Evolutionary conservation across 1,140 invertebrate species (phyloP), one percentile per base, ranked within the genome.

Genomic region (Druon quercuslanigerum): DNA sequence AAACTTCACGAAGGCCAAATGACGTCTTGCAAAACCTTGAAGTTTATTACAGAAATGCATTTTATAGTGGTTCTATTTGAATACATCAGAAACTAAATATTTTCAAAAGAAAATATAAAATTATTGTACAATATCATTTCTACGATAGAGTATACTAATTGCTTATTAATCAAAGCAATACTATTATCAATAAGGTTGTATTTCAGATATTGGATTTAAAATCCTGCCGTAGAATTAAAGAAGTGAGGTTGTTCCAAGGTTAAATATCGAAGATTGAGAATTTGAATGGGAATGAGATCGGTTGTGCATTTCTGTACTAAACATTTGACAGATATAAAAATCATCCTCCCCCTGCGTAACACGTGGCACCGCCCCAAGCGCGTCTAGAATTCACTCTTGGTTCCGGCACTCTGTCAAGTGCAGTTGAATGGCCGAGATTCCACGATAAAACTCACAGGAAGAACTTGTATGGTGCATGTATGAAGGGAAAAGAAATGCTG

Each of bases 401-500:
- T 66, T 66, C 60, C 60, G 60, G 60, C 60, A 40, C 60, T 66
- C 60, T 66, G 60, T 66, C 60, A 66, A 66, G 60, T 66, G 60
- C 60, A 16, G 60, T 66, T 66, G 60, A 66, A 46, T 66, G 60
- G 60, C 25, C 60, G 14, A 66, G 60, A 66, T 66, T 66, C 60
- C 60, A 40, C 60, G 33, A 66, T 66, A 66, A 66, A 66, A 66
- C 60, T 66, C 60, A 66, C 25, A 33, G 60, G 60, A 66, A 66
- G 25, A 66, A 33, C 25, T 66, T 66, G 60, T 66, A 33, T 40
- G 20, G n/a, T 66, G 60, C 60, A 40, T 66, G 40, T 66, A 66
- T 16, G 25, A 40, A 66, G 25, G 60, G 25, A 66, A 66, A 66
- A 66, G 16, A 66, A 66, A 66, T n/a, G 60, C 60, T n/a, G n/a